phyloP scores from a whole-genome alignment of 2,888 invertebrate species.

The Melinaea menophilus region DNA sequence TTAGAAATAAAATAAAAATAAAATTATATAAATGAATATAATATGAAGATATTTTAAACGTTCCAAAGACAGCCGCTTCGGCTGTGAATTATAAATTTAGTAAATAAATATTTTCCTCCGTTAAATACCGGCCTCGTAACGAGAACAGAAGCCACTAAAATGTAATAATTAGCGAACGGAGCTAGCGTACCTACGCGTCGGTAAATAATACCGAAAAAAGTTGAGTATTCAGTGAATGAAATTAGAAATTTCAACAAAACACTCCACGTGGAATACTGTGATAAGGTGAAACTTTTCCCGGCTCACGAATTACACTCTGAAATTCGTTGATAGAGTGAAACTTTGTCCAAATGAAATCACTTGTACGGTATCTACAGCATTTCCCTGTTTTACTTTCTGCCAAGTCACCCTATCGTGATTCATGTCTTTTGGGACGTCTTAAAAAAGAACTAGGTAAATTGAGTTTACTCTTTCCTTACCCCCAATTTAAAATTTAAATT shows the following conservation, averaged over 20 bases:
- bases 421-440: constrained; percentile 44
- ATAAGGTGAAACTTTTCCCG: constrained; percentile 71
- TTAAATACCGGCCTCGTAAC: not conserved
- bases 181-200: constrained; percentile 9
- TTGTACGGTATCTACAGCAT: constrained; percentile 60
- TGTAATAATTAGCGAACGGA: not conserved
- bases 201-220: constrained; percentile 25
- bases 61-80: too few species aligned
- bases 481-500: constrained; percentile 38
- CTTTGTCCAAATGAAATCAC: constrained; percentile 71
- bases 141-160: constrained; percentile 4
- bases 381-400: constrained; percentile 59
- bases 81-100: not conserved
- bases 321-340: constrained; percentile 73
- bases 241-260: constrained; percentile 68
- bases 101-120: not conserved
- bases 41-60: too few species aligned
- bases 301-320: constrained; percentile 72
- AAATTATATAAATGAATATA: too few species aligned
- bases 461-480: constrained; percentile 36
- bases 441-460: constrained; percentile 37
- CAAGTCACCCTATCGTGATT: constrained; percentile 50
- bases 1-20: not conserved
- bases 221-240: constrained; percentile 48
- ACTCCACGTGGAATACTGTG: constrained; percentile 74